Conservation (phyloP, 2,888 invertebrate species). For the Cephus pygmeus region DNA sequence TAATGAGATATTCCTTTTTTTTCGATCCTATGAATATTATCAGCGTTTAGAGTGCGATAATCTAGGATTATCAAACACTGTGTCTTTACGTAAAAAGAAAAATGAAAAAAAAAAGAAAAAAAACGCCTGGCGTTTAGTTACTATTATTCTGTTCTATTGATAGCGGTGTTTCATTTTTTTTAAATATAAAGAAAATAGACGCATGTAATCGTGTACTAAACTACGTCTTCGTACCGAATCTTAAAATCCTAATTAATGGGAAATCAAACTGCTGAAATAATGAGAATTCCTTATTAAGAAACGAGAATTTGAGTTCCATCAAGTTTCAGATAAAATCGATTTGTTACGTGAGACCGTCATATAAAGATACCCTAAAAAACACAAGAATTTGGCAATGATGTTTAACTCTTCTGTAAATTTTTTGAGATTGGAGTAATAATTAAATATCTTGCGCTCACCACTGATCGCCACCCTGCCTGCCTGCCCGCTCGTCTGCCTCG, state of each 20-base stretch:
- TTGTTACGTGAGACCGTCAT: not conserved
- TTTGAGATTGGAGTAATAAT: constrained; percentile 18
- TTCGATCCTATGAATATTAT: not conserved
- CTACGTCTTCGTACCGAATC: constrained; percentile 17
- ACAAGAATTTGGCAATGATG: constrained; percentile 16
- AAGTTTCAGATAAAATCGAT: not conserved
- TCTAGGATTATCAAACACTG: constrained; percentile 6
- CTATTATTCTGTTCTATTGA: constrained; percentile 24
- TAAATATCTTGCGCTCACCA: constrained; percentile 55
- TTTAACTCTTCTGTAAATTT: constrained; percentile 47
- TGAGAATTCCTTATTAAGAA: not conserved
- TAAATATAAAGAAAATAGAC: constrained; percentile 31
- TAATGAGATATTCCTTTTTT: not conserved
- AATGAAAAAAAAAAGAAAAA: not conserved
- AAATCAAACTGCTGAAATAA: not conserved
- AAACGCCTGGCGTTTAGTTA: constrained; percentile 23
- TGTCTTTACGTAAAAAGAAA: not conserved
- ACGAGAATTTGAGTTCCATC: not conserved
- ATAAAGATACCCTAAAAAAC: not conserved
- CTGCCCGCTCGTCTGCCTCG: constrained; percentile 44
- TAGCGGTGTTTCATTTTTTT: constrained; percentile 29
- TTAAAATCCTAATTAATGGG: constrained; percentile 1
- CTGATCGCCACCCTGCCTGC: constrained; percentile 58
- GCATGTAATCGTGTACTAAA: constrained; percentile 25
- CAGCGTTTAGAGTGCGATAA: not conserved